Base-by-base conservation (phyloP, 2,113 vertebrate species). In the Laticauda colubrina region DNA sequence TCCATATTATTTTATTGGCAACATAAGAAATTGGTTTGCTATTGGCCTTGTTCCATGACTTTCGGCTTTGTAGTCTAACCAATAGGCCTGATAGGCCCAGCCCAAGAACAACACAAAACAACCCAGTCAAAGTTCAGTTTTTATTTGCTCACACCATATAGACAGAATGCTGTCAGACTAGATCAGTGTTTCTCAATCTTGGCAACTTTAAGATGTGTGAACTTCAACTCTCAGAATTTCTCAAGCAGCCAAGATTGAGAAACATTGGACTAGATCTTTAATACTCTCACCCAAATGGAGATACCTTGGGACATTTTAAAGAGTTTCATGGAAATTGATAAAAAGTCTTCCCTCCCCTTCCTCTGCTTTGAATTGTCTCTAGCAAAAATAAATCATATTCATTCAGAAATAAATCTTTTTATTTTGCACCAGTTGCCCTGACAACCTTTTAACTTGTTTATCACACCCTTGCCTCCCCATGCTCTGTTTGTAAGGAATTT, bases 371-470 rank as follows among this genome's bases (percentile, higher is more conserved):
- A 64, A 93, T 92, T 69, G 88, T 5, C 53, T 24, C 89, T 94
- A 90, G 92, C 45, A 91, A 95, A 94, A 89, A 34, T 57, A 91
- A 23, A 2, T 89, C 26, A 87, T 61, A 23, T 51, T 91, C 20
- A 29, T 87, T 3, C 6, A n/a, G 0, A 23, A 86, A 92, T 57
- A 59, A 45, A 94, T 88, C 4, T 39, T 92, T 93, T 53, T 29
- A 86, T 1, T 94, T 94, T 91, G 88, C 85, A 85, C 55, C 57
- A 29, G 8, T 1, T 0, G 0, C 5, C 91, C 94, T 90, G 93
- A 91, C 69, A 95, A 94, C 93, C 53, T 0, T 95, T 93, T 75
- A 2, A 93, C 61, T 59, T 93, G 92, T 89, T 93, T 95, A 88
- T 95, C 94, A 48, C 91, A 54, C 43, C 1, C 64, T 88, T 94